These are phyloP conservation scores for Pipistrellus nathusii DNA, from an alignment of 2,797 vertebrate genomes.

Conservation along the genomic window DNA sequence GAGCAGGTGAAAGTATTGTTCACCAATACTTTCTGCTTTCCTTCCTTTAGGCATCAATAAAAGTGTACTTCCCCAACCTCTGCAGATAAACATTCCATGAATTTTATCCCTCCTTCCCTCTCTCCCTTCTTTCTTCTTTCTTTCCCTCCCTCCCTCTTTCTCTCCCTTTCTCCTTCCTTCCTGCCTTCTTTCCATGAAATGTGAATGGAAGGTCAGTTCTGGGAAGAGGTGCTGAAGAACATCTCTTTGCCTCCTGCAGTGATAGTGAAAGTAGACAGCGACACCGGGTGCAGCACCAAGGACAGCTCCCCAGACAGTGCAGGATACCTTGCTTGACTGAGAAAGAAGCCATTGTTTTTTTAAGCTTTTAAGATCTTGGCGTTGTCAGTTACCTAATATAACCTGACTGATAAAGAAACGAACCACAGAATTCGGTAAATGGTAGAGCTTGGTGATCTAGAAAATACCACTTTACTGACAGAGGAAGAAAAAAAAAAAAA, in stretches of 20 bases:
- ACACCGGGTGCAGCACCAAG: not conserved
- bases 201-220: not conserved
- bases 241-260: not conserved
- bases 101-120: not conserved
- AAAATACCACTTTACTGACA: constrained; percentile 9
- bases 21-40: not conserved
- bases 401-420: not conserved
- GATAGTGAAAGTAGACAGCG: accelerated
- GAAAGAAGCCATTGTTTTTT: not conserved
- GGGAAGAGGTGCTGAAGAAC: not conserved
- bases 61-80: not conserved
- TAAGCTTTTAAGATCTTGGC: constrained; percentile 4
- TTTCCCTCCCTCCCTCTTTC: not conserved
- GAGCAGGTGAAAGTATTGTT: not conserved
- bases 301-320: not conserved
- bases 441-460: not conserved
- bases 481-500: constrained; percentile 10
- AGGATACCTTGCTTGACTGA: not conserved
- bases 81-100: not conserved
- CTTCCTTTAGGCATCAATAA: not conserved
- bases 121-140: not conserved
- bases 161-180: not conserved
- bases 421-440: not conserved
- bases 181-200: not conserved
- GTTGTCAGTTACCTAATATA: not conserved